A percentile compares a stretch with the other conserved stretches of the same genome.
These are phyloP conservation scores for Coptodon bakossiorum DNA, from an alignment of 2,113 vertebrate species.

Conservation along the genomic window DNA sequence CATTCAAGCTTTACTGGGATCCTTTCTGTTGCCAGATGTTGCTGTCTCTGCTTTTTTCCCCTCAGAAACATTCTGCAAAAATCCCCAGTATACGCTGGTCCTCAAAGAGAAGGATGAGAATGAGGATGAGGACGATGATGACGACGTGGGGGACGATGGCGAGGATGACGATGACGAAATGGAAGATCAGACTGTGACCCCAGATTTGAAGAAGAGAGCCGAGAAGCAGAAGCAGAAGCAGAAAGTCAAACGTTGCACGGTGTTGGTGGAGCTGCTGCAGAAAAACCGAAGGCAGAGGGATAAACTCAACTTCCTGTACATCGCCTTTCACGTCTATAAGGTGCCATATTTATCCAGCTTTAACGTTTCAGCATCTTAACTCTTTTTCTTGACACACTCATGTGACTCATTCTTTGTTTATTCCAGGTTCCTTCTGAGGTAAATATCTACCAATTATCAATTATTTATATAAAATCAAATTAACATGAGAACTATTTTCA, in stretches of 20 bases:
- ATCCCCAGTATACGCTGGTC: constrained; percentile 72
- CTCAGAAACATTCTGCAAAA: constrained; percentile 72
- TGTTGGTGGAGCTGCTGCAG: constrained; percentile 76
- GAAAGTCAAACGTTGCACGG: constrained; percentile 59
- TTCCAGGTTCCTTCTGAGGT: constrained; percentile 66
- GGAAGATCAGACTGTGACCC: not conserved
- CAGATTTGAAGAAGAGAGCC: not conserved
- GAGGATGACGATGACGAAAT: constrained; percentile 35
- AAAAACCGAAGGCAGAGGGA: constrained; percentile 64
- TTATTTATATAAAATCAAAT: not conserved
- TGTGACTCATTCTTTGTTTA: not conserved
- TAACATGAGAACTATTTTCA: not conserved
- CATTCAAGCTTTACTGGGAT: not conserved
- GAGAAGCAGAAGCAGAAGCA: constrained; percentile 47
- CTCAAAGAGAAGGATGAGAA: constrained; percentile 55
- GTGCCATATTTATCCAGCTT: constrained; percentile 22
- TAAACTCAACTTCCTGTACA: constrained; percentile 60
- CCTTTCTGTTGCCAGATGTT: not conserved
- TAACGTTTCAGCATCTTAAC: not conserved
- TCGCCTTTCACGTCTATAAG: constrained; percentile 73
- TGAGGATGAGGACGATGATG: constrained; percentile 38
- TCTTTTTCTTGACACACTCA: not conserved
- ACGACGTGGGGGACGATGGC: constrained; percentile 9
- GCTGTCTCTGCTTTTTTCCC: not conserved
- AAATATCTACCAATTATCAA: not conserved